A percentile compares a stretch with the other conserved stretches of the same genome.
These are phyloP conservation scores for Tadarida brasiliensis DNA, from an alignment of 2,797 vertebrate species.

Conservation along the genomic window DNA sequence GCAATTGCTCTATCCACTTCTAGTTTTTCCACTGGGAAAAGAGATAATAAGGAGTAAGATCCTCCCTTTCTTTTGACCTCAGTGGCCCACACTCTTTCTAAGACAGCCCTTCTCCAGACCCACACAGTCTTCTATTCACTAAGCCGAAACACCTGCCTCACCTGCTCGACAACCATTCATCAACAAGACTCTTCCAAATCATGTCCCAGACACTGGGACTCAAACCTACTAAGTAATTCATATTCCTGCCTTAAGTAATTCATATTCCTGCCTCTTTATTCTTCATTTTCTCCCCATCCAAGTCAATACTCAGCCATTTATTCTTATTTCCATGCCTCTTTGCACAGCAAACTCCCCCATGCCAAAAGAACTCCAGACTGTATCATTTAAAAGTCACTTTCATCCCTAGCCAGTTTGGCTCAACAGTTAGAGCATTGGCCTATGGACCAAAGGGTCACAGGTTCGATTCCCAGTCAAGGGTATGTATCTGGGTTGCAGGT, in stretches of 20 bases:
- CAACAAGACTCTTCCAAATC: slow-evolving; percentile 25
- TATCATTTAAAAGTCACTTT: slow-evolving; percentile 28
- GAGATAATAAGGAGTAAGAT: neutral
- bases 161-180: neutral
- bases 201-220: neutral
- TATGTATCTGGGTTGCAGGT: too few relatives aligned
- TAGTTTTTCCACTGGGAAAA: neutral
- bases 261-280: slow-evolving; percentile 25
- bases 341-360: slow-evolving; percentile 4
- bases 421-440: too few relatives aligned
- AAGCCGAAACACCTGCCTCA: slow-evolving; percentile 3
- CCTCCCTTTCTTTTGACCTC: neutral
- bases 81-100: neutral
- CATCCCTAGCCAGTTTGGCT: too few relatives aligned
- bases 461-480: too few relatives aligned
- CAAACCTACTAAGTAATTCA: neutral
- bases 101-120: neutral
- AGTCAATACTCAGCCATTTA: neutral
- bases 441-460: too few relatives aligned
- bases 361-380: neutral
- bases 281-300: slow-evolving; percentile 10
- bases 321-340: slow-evolving; percentile 18
- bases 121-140: neutral
- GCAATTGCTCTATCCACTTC: neutral
- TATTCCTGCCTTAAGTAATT: slow-evolving; percentile 13